Conservation (phyloP, 1,140 invertebrate species). For the Drosophila burlai region DNA sequence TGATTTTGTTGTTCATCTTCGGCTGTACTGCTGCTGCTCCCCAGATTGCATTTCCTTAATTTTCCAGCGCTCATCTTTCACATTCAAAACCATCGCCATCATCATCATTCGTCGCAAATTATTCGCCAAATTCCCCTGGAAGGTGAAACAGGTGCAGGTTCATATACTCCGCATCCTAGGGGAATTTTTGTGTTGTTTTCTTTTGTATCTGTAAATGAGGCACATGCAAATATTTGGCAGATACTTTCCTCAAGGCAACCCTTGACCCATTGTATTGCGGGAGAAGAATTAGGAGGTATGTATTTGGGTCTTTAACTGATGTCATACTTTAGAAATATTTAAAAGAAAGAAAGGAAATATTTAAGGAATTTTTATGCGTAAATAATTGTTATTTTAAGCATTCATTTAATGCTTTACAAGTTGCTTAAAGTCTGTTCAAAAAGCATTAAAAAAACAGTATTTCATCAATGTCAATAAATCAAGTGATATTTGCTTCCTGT, state of each 20-base stretch:
- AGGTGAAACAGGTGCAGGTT: slow-evolving; percentile 60
- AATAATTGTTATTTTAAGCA: not conserved
- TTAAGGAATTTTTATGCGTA: not conserved
- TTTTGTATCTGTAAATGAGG: not conserved
- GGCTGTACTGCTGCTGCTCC: slow-evolving; percentile 28
- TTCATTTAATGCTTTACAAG: not conserved
- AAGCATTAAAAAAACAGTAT: not conserved
- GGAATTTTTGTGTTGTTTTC: not conserved
- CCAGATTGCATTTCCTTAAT: slow-evolving; percentile 74
- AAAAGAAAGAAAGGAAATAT: no score
- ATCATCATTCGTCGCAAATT: slow-evolving; percentile 49
- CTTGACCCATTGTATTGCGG: slow-evolving; percentile 16
- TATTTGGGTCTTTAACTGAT: not conserved
- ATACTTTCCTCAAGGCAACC: slow-evolving; percentile 12
- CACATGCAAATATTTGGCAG: slow-evolving; percentile 25
- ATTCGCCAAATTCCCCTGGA: slow-evolving; percentile 39
- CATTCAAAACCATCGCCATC: slow-evolving; percentile 55
- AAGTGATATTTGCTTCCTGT: not conserved
- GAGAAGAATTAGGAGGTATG: no score
- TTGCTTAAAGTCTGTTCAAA: not conserved
- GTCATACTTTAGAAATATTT: not conserved
- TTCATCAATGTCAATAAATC: not conserved
- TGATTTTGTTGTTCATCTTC: slow-evolving; percentile 74
- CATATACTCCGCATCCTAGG: slow-evolving; percentile 15
- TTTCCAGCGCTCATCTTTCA: slow-evolving; percentile 73